A percentile compares a stretch with the other conserved stretches of the same genome.
These are phyloP conservation scores for Siniperca chuatsi DNA, from an alignment of 2,113 vertebrate genomes.

Conservation along the genomic window DNA sequence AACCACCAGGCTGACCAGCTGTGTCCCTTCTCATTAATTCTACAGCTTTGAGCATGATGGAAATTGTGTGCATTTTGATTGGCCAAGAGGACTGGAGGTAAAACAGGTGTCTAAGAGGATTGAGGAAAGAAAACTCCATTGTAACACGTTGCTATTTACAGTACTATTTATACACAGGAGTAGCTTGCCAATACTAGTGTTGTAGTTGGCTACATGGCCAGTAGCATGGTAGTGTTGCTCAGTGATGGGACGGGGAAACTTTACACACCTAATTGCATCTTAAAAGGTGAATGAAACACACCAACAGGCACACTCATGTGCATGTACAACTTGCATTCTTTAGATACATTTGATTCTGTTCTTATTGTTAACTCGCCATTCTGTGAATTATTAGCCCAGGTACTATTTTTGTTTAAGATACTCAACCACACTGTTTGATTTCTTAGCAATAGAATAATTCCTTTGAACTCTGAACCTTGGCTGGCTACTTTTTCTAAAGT, in stretches of 20 bases:
- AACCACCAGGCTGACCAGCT: neutral
- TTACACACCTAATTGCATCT: neutral
- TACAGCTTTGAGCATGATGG: slow-evolving; percentile 7
- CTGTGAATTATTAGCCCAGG: neutral
- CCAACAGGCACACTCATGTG: neutral
- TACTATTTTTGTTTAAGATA: neutral
- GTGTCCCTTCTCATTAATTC: neutral
- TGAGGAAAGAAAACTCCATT: slow-evolving; percentile 15
- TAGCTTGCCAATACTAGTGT: neutral
- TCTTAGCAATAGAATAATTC: neutral
- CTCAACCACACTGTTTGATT: neutral
- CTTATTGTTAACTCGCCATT: neutral
- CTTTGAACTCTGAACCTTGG: slow-evolving; percentile 6
- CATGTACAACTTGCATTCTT: neutral
- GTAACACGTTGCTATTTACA: neutral
- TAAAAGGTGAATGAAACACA: neutral
- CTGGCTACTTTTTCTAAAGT: slow-evolving; percentile 13
- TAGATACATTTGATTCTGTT: neutral
- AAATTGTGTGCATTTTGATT: slow-evolving; percentile 8
- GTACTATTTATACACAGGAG: neutral
- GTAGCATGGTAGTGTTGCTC: neutral
- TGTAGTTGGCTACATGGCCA: neutral
- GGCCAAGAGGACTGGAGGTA: neutral
- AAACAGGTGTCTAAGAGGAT: slow-evolving; percentile 10
- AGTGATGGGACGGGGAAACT: neutral